Evolutionary conservation across 2,113 vertebrate species (phyloP).

Genomic region (Microtus oregoni): DNA sequence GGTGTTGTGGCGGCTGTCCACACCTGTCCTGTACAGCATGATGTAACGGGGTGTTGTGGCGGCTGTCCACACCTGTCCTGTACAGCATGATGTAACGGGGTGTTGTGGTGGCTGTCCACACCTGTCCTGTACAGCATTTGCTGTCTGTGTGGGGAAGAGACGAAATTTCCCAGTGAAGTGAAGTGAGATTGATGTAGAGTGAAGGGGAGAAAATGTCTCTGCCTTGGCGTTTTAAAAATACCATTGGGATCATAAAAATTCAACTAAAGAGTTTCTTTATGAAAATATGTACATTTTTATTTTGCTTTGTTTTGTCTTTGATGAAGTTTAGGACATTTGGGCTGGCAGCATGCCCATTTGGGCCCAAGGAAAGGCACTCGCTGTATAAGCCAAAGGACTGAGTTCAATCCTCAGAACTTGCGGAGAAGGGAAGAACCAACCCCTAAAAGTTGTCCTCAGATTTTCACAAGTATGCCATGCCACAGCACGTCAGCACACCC

Average conservation of each 20-base stretch:
- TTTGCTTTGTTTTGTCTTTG: background rate
- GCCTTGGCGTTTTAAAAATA: background rate
- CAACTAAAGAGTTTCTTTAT: background rate
- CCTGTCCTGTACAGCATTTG: accelerated
- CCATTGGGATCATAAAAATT: background rate
- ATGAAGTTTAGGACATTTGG: background rate
- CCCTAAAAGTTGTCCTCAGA: background rate
- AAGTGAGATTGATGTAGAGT: too few species aligned
- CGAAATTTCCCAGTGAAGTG: background rate
- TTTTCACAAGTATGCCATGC: background rate
- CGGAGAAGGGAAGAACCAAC: background rate
- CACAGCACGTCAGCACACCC: too few species aligned
- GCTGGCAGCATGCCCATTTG: background rate
- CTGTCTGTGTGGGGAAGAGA: background rate
- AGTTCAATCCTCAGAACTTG: background rate
- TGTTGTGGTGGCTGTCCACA: too few species aligned
- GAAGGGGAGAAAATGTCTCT: background rate
- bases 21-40: too few species aligned
- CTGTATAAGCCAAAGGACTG: background rate
- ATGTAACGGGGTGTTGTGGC: too few species aligned
- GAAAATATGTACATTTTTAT: background rate
- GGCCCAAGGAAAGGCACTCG: background rate
- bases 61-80: accelerated
- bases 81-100: too few species aligned
- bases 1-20: too few species aligned